Percentiles rank a stretch among this genome's conserved stretches.
Conservation (phyloP, 2,888 invertebrate species). For the Tolmerus cingulatus region DNA sequence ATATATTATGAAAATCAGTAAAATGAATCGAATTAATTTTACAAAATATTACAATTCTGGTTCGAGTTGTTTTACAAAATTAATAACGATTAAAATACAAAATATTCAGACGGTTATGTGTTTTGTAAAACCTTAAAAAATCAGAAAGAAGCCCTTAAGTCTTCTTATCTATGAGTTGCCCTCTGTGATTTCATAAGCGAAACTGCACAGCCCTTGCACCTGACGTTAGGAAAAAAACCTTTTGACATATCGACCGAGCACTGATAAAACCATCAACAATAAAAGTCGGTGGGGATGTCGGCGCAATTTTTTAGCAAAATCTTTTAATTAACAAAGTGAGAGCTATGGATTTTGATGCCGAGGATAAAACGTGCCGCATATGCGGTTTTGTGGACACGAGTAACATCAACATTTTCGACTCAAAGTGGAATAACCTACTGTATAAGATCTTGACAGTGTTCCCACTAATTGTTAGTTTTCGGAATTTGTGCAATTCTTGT, state of each 20-base stretch:
- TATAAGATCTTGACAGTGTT: conserved; percentile 55
- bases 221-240: conserved; percentile 21
- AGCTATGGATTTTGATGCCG: conserved; percentile 41
- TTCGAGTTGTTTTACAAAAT: too few relatives aligned
- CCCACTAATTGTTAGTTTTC: conserved; percentile 53
- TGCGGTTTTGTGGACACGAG: conserved; percentile 54
- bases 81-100: too few relatives aligned
- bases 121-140: neutral
- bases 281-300: neutral
- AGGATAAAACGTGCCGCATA: conserved; percentile 56
- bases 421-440: conserved; percentile 51
- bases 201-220: neutral
- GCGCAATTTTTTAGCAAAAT: neutral
- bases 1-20: too few relatives aligned
- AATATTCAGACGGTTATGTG: neutral
- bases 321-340: neutral
- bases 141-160: neutral
- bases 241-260: conserved; percentile 52
- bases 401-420: conserved; percentile 53
- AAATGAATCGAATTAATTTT: too few relatives aligned
- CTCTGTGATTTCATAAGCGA: neutral
- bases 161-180: neutral
- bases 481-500: neutral
- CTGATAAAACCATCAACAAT: conserved; percentile 47
- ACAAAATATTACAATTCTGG: too few relatives aligned